Evolutionary conservation across 1,140 invertebrate species (phyloP).

Genomic region (Neomicropteryx cornuta): DNA sequence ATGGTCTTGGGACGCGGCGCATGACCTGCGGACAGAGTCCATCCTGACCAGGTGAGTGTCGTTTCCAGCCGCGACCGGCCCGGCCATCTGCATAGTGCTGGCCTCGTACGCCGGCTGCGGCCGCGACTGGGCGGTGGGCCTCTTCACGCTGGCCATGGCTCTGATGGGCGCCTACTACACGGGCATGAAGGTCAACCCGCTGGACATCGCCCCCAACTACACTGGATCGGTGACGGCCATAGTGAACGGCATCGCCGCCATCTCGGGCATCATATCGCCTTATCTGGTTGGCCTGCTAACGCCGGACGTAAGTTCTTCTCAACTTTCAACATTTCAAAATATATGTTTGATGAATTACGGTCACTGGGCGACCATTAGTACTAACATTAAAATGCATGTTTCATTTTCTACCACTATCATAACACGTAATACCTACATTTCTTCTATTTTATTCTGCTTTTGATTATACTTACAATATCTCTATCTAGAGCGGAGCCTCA

Average conservation of each 20-base stretch:
- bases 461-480: background rate
- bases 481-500: background rate
- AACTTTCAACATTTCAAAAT: background rate
- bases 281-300: slow-evolving; percentile 68
- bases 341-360: background rate
- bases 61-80: slow-evolving; percentile 54
- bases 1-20: too few relatives aligned
- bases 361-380: background rate
- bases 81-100: slow-evolving; percentile 65
- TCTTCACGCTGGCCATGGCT: slow-evolving; percentile 61
- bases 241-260: slow-evolving; percentile 71
- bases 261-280: slow-evolving; percentile 69
- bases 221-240: slow-evolving; percentile 75
- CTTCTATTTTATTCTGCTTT: background rate
- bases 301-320: slow-evolving; percentile 44
- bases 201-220: slow-evolving; percentile 75
- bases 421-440: too few relatives aligned
- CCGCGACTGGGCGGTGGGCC: slow-evolving; percentile 44
- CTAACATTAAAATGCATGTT: background rate
- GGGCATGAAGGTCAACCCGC: slow-evolving; percentile 67
- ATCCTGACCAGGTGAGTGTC: too few relatives aligned
- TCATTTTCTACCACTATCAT: background rate
- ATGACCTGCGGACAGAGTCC: too few relatives aligned
- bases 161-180: slow-evolving; percentile 67
- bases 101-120: slow-evolving; percentile 74